Conservation (phyloP, 2,797 vertebrate species). For the Urocyon cinereoargenteus region DNA sequence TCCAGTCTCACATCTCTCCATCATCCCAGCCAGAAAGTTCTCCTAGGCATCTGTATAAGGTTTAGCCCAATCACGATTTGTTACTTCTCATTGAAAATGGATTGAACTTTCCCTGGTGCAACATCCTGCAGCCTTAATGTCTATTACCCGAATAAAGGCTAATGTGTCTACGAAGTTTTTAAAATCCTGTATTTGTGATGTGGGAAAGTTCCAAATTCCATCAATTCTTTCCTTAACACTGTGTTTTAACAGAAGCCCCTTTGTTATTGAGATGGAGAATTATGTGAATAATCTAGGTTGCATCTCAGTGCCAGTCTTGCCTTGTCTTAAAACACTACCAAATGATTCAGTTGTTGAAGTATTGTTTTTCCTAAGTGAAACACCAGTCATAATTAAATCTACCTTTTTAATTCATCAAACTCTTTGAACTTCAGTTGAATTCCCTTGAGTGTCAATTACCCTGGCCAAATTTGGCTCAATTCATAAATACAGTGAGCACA, state of each 20-base stretch:
- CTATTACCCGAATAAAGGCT: not conserved
- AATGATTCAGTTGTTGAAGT: not conserved
- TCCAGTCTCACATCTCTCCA: constrained; percentile 19
- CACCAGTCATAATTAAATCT: not conserved
- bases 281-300: not conserved
- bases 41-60: not conserved
- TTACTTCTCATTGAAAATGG: constrained; percentile 24
- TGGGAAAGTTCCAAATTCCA: not conserved
- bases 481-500: not conserved
- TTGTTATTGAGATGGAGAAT: not conserved
- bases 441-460: not conserved
- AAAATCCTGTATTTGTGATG: not conserved
- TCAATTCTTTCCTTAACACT: not conserved
- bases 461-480: not conserved
- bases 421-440: not conserved
- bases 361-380: not conserved
- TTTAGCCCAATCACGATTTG: not conserved
- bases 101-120: not conserved
- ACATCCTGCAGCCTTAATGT: not conserved
- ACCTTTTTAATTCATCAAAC: not conserved
- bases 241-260: not conserved
- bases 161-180: not conserved
- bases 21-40: not conserved
- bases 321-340: not conserved
- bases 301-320: not conserved